These are phyloP conservation scores for Melospiza melodia DNA, from an alignment of 2,113 vertebrate species.

Conservation along the genomic window DNA sequence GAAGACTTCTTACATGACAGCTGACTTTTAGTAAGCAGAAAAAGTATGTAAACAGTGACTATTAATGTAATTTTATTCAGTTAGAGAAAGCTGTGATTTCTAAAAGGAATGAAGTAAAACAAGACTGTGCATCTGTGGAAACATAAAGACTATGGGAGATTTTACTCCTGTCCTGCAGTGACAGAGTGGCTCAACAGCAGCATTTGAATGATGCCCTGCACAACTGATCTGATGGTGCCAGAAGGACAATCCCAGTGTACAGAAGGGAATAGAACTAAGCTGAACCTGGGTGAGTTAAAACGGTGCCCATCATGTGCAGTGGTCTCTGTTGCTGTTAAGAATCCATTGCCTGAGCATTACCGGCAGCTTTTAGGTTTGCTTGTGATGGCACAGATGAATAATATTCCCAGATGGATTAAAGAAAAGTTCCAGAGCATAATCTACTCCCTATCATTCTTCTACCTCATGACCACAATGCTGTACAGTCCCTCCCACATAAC, in stretches of 20 bases:
- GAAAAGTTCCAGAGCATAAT: conserved; percentile 15
- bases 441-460: background rate
- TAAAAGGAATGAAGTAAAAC: background rate
- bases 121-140: background rate
- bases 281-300: background rate
- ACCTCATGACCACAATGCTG: background rate
- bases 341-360: background rate
- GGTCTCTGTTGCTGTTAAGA: background rate
- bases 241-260: background rate
- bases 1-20: background rate
- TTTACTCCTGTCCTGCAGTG: background rate
- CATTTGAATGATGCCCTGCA: background rate
- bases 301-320: background rate
- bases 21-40: background rate
- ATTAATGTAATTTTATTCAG: background rate
- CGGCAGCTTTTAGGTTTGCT: background rate
- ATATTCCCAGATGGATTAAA: background rate
- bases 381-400: background rate
- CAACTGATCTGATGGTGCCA: background rate
- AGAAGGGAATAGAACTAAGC: background rate
- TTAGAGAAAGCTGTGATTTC: background rate
- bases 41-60: background rate
- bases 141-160: background rate
- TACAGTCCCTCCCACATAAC: conserved; percentile 2
- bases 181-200: rapidly evolving